phyloP scores from a whole-genome alignment of 2,888 invertebrate species.

The Spisula solida region DNA sequence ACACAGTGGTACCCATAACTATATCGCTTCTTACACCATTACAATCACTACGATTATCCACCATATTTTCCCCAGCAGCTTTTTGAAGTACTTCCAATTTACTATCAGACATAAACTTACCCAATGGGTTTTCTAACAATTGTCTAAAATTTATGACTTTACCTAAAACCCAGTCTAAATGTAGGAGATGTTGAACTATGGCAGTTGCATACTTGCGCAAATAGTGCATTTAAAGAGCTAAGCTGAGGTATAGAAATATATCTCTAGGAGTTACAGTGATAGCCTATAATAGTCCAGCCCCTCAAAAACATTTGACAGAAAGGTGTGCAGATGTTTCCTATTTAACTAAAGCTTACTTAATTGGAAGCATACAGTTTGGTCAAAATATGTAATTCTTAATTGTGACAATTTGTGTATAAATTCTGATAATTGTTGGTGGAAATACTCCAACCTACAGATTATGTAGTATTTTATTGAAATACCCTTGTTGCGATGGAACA shows the following conservation, averaged over 20 bases:
- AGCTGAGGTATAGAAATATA: neutral
- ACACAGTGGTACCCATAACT: constrained; percentile 33
- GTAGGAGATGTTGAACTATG: neutral
- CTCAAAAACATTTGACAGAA: no score
- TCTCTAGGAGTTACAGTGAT: neutral
- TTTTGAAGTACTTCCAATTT: constrained; percentile 61
- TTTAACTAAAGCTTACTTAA: no score
- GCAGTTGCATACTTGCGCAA: neutral
- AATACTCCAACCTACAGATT: neutral
- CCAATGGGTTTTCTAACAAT: constrained; percentile 50
- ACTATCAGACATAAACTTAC: constrained; percentile 56
- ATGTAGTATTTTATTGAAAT: no score
- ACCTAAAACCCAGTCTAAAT: constrained; percentile 32
- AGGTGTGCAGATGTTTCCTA: neutral
- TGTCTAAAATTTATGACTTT: constrained; percentile 50
- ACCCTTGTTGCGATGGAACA: no score
- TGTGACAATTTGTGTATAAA: neutral
- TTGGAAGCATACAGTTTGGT: no score
- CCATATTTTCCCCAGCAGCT: constrained; percentile 57
- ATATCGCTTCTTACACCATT: constrained; percentile 39
- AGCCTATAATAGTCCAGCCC: no score
- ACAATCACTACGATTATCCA: constrained; percentile 57
- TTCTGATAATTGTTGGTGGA: neutral
- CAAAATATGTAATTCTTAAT: neutral
- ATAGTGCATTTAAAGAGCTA: neutral